Base-by-base conservation (phyloP, 2,888 invertebrate species). In the Idaea straminata region DNA sequence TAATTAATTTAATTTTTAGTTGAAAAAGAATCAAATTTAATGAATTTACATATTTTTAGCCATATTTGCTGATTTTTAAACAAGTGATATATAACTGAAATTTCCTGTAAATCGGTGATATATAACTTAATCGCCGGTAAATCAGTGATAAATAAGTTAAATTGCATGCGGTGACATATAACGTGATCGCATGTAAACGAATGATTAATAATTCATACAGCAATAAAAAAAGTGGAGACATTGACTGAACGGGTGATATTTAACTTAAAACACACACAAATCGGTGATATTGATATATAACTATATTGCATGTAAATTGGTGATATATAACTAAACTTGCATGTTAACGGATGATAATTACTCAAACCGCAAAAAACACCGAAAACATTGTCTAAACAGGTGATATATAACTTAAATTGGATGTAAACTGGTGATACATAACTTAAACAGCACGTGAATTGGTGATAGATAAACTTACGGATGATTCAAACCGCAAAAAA, bases 61-160 rank as follows among this genome's bases (percentile, higher is more conserved):
- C 25, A 25, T 25, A 25, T 25, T 25, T 25, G 25, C 25, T 25
- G 25, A 25, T 25, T 25, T 25, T 25, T 16, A 15, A 58, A 5
- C 16, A 15, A 15, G 15, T 58, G 16, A 58, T 16, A 58, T 3
- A 16, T 58, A 58, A 13, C 6, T 58, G 2, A 58, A 15, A 58
- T 5, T 15, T 5, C 15, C 15, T 4, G 7, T n/a, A 58, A 58
- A 58, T 13, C 2, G 13, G 15, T 16, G 58, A 15, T 15, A 58
- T 15, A 58, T 7, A 15, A 58, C 16, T 15, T 68, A 66, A 64
- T 64, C 64, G n/a, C 64, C 57, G n/a, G 38, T 15, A 65, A 73
- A 68, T 69, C 67, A 62, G 66, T 69, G 69, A 68, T 64, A 71
- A 63, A 62, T 16, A 25, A 25, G 25, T 25, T 25, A 25, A 25